These are phyloP conservation scores for Mus musculus DNA, from an alignment of 2,113 vertebrate species.

Conservation along the genomic window DNA sequence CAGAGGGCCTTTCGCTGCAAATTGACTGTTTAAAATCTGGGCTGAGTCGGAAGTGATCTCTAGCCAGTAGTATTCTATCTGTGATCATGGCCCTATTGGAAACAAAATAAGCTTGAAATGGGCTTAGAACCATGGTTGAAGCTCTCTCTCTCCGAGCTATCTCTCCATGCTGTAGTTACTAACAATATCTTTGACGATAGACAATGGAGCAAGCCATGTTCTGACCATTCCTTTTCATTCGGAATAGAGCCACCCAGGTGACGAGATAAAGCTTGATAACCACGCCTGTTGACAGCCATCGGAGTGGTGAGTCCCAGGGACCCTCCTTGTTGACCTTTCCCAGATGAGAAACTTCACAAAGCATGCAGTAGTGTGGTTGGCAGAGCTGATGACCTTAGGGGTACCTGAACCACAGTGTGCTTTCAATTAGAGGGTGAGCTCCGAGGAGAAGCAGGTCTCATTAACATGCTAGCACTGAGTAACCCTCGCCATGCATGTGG, in stretches of 20 bases:
- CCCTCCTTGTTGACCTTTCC: constrained; percentile 45
- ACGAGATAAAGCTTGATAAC: neutral
- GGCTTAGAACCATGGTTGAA: neutral
- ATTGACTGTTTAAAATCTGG: constrained; percentile 72
- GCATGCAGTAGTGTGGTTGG: constrained; percentile 20
- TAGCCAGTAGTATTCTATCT: constrained; percentile 34
- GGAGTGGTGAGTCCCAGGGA: neutral
- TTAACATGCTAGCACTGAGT: neutral
- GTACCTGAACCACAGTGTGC: constrained; percentile 31
- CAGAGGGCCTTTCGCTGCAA: constrained; percentile 44
- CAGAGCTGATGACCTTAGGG: constrained; percentile 57
- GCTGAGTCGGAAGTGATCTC: constrained; percentile 65
- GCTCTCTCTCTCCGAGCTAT: neutral
- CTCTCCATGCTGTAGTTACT: neutral
- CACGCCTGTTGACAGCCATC: constrained; percentile 9
- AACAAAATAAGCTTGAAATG: constrained; percentile 63
- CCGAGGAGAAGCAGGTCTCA: constrained; percentile 31
- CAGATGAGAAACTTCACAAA: constrained; percentile 17
- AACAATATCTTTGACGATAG: constrained; percentile 14
- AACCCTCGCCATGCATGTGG: neutral
- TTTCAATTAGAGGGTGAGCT: neutral
- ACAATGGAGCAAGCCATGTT: constrained; percentile 29
- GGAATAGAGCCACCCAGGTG: neutral
- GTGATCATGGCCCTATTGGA: constrained; percentile 27
- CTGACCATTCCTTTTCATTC: constrained; percentile 41